These are phyloP conservation scores for Oryctes rhinoceros DNA, from an alignment of 1,140 invertebrate species.

Conservation along the genomic window DNA sequence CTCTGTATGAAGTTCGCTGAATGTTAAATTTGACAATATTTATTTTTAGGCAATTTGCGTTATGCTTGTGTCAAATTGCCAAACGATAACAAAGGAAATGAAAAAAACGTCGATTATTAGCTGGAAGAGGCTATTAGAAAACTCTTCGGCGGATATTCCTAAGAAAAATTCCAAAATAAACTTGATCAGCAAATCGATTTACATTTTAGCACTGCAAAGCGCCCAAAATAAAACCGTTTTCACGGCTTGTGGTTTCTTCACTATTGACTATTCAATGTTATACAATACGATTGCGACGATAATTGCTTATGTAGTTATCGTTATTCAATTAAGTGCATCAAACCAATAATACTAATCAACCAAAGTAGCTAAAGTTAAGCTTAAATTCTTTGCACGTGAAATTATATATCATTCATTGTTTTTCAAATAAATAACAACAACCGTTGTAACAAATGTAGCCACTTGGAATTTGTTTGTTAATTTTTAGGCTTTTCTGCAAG, in stretches of 20 bases:
- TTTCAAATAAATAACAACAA: too few relatives aligned
- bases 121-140: neutral
- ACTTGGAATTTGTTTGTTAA: too few relatives aligned
- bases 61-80: neutral
- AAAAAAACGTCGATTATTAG: neutral
- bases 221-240: neutral
- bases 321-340: slow-evolving; percentile 31
- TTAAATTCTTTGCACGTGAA: too few relatives aligned
- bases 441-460: too few relatives aligned
- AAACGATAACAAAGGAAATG: neutral
- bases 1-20: too few relatives aligned
- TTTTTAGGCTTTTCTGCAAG: too few relatives aligned
- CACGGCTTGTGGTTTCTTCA: neutral
- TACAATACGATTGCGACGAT: neutral
- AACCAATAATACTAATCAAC: neutral
- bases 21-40: neutral
- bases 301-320: slow-evolving; percentile 2
- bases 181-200: neutral
- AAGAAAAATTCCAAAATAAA: neutral
- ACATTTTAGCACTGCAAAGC: neutral
- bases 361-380: too few relatives aligned
- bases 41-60: neutral
- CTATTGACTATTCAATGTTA: neutral
- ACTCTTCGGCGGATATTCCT: too few relatives aligned
- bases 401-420: too few relatives aligned